Evolutionary conservation across 2,888 invertebrate genomes (phyloP).

Genomic region (Parnassius orleans): DNA sequence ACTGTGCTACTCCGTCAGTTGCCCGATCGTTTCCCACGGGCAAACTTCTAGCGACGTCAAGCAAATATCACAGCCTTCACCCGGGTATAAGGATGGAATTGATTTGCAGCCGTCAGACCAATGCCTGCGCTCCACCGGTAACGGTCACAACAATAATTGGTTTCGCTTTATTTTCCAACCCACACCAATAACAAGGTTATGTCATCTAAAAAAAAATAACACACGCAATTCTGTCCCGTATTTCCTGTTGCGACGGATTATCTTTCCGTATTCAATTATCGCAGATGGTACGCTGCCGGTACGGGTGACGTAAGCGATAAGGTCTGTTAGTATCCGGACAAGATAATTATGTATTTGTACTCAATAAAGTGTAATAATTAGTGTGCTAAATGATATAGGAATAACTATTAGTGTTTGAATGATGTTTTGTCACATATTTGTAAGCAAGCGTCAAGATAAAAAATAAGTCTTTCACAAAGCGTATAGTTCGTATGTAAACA

Average conservation of each 20-base stretch:
- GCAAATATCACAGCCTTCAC: slow-evolving; percentile 13
- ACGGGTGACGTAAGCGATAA: slow-evolving; percentile 31
- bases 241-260: slow-evolving; percentile 15
- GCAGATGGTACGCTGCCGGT: slow-evolving; percentile 7
- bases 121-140: slow-evolving; percentile 34
- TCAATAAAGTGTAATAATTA: slow-evolving; percentile 28
- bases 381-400: slow-evolving; percentile 17
- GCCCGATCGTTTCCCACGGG: slow-evolving; percentile 50
- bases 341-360: slow-evolving; percentile 26
- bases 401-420: slow-evolving; percentile 2
- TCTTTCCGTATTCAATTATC: slow-evolving; percentile 3
- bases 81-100: slow-evolving; percentile 23
- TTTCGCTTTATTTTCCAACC: slow-evolving; percentile 58
- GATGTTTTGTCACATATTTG: too few species aligned
- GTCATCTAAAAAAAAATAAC: slow-evolving; percentile 24
- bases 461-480: too few species aligned
- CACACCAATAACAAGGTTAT: slow-evolving; percentile 39
- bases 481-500: too few species aligned
- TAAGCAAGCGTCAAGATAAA: too few species aligned
- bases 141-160: slow-evolving; percentile 47
- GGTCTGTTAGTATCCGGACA: slow-evolving; percentile 23
- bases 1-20: slow-evolving; percentile 17
- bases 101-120: slow-evolving; percentile 7
- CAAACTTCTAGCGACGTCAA: slow-evolving; percentile 14
- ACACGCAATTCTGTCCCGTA: slow-evolving; percentile 24